Percentiles rank a stretch among this genome's conserved stretches.
Evolutionary conservation across 2,797 vertebrate species (phyloP).

Genomic region (Anniella stebbinsi): DNA sequence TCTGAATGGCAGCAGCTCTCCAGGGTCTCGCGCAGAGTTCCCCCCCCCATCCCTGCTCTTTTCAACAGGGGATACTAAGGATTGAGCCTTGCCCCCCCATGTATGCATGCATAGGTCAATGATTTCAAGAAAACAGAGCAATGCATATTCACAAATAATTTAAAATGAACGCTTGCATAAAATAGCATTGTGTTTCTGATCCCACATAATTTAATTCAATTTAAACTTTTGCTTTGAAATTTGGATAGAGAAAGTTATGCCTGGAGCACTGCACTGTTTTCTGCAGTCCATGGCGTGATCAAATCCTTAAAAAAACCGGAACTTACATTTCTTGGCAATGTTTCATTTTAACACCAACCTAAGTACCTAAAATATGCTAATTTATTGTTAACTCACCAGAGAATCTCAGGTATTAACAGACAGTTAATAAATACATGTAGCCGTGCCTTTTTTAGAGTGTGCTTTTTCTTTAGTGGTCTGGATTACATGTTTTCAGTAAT

Average conservation of each 20-base stretch:
- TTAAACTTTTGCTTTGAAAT: constrained; percentile 13
- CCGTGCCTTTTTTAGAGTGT: neutral
- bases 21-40: neutral
- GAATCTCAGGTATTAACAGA: neutral
- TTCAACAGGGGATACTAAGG: neutral
- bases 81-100: neutral
- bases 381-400: neutral
- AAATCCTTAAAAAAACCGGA: neutral
- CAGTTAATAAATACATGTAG: neutral
- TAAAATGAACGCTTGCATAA: neutral
- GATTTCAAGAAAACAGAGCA: neutral
- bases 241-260: neutral
- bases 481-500: neutral
- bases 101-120: neutral
- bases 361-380: neutral
- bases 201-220: constrained; percentile 30
- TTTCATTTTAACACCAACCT: neutral
- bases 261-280: neutral
- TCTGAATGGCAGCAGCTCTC: neutral
- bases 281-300: neutral
- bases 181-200: neutral
- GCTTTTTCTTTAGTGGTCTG: neutral
- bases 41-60: neutral
- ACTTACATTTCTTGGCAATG: neutral
- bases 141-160: neutral